phyloP scores from a whole-genome alignment of 2,797 vertebrate genomes.

The Bovichtus diacanthus region DNA sequence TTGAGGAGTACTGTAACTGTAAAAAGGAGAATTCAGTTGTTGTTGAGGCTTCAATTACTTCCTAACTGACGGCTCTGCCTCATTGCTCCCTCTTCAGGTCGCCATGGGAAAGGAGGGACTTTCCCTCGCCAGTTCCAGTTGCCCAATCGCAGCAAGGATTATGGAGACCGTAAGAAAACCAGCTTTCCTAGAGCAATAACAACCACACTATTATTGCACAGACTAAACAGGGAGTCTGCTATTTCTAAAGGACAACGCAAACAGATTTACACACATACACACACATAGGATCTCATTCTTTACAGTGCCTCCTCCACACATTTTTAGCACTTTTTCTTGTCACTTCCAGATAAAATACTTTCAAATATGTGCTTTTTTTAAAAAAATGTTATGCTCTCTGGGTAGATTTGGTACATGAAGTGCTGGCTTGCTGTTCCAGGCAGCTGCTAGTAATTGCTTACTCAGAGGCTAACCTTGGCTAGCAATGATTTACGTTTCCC shows the following conservation, averaged over 20 bases:
- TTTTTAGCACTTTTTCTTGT: not conserved
- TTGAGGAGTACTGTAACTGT: not conserved
- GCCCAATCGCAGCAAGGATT: conserved; percentile 92
- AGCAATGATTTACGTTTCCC: conserved; percentile 81
- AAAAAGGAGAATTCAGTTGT: not conserved
- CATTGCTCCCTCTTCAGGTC: conserved; percentile 78
- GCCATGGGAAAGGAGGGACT: conserved; percentile 93
- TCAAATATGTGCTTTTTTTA: conserved; percentile 11
- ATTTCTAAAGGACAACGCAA: conserved; percentile 11
- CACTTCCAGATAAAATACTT: conserved; percentile 32
- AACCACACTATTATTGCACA: conserved; percentile 15
- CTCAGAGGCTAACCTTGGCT: conserved; percentile 80
- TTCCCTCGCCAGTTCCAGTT: conserved; percentile 93
- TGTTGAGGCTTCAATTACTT: not conserved
- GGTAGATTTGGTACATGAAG: conserved; percentile 46
- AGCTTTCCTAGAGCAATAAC: conserved; percentile 36
- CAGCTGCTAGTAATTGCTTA: conserved; percentile 77
- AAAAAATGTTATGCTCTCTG: too few relatives aligned
- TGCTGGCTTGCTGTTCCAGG: conserved; percentile 57
- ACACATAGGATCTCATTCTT: not conserved
- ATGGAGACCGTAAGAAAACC: conserved; percentile 90
- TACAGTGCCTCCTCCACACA: not conserved
- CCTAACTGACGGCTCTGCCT: conserved; percentile 35
- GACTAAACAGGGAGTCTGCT: conserved; percentile 40
- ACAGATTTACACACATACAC: conserved; percentile 19